These are phyloP conservation scores for Aleadryas rufinucha DNA, from an alignment of 2,113 vertebrate species.

Conservation along the genomic window DNA sequence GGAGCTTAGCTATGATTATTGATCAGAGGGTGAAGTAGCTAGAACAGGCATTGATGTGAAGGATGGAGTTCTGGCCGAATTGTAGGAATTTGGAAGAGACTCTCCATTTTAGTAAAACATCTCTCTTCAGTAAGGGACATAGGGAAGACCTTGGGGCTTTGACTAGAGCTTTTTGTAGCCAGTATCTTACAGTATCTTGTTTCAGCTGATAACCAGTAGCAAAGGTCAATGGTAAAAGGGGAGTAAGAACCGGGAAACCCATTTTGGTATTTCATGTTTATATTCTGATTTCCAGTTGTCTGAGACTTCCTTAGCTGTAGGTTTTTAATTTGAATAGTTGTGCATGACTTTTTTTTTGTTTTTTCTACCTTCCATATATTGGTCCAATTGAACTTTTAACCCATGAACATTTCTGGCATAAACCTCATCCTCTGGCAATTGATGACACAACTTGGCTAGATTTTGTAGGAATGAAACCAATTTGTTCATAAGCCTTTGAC, in stretches of 20 bases:
- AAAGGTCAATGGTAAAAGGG: neutral
- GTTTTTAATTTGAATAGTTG: neutral
- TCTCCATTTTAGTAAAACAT: neutral
- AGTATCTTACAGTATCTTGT: neutral
- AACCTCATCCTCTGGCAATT: neutral
- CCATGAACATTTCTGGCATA: neutral
- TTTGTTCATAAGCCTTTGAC: neutral
- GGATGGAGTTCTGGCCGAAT: neutral
- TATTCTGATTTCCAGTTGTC: neutral
- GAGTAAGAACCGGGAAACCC: neutral
- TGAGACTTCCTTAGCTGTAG: neutral
- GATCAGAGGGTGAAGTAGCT: neutral
- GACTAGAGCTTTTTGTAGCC: neutral
- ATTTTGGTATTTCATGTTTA: neutral
- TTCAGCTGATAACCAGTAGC: neutral
- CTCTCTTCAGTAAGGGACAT: neutral
- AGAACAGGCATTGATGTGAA: neutral
- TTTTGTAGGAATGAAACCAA: neutral
- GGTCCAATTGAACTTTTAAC: neutral
- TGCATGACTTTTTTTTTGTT: neutral
- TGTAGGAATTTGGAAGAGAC: neutral
- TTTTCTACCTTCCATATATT: rapidly evolving
- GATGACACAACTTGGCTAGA: neutral
- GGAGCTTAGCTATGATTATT: neutral
- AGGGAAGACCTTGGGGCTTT: neutral